Evolutionary conservation across 92 coral and sea anemone species (phyloP).

Genomic region (Porites cylindrica): DNA sequence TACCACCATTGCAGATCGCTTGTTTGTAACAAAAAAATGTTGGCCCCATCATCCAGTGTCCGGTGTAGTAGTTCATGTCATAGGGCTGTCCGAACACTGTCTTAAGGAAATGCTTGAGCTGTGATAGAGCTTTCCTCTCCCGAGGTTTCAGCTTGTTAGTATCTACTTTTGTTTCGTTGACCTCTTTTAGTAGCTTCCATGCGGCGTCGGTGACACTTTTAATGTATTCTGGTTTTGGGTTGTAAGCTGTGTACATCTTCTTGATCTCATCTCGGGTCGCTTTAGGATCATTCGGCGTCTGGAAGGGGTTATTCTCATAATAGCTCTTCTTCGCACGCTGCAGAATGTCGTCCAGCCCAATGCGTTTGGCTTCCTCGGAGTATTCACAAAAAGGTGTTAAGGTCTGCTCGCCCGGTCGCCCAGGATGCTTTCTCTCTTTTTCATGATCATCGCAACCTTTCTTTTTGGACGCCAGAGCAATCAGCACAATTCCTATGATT

Average conservation of each 20-base stretch:
- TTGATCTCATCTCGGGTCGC: constrained; percentile 41
- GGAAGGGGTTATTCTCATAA: constrained; percentile 69
- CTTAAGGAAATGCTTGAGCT: constrained; percentile 80
- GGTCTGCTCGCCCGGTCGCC: background rate
- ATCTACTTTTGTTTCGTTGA: constrained; percentile 55
- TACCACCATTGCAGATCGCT: constrained; percentile 66
- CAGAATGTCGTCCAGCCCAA: constrained; percentile 73
- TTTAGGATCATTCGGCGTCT: constrained; percentile 57
- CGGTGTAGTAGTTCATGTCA: constrained; percentile 88
- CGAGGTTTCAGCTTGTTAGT: constrained; percentile 74
- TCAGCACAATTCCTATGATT: constrained; percentile 75
- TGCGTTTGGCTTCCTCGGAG: constrained; percentile 75
- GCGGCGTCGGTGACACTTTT: constrained; percentile 85
- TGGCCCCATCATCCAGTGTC: constrained; percentile 98
- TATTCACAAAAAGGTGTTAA: constrained; percentile 45
- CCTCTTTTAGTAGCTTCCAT: constrained; percentile 54
- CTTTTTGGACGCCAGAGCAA: constrained; percentile 70
- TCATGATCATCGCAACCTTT: constrained; percentile 1
- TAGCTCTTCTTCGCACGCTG: constrained; percentile 60
- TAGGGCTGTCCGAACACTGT: constrained; percentile 88
- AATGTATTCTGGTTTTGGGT: constrained; percentile 74
- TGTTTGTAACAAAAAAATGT: constrained; percentile 87
- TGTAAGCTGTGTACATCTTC: constrained; percentile 66
- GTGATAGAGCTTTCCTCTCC: constrained; percentile 82
- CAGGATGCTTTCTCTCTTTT: background rate